Base-by-base conservation (phyloP, 2,113 vertebrate genomes). In the Eleginops maclovinus region DNA sequence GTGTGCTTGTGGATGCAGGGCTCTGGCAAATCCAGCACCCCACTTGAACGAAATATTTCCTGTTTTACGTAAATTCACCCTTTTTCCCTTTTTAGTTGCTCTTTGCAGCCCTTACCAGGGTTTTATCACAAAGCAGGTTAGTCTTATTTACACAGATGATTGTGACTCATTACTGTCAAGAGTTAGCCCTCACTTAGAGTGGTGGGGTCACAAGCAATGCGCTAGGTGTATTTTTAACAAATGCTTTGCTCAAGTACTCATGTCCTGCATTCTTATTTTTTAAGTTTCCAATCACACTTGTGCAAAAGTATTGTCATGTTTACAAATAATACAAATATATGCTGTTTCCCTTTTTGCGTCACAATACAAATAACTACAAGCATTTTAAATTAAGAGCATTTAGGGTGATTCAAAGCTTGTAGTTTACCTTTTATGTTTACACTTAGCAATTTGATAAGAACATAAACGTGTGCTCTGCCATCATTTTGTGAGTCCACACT, bases 111-210 rank as follows among this genome's bases (percentile, higher is more conserved):
- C 40, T 61, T 75, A 55, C 67, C 74, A 75, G 67, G 83, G 72
- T 87, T 83, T 90, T 86, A 87, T 91, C 85, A 88, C 69, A 81
- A 85, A 90, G 75, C 78, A 88, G 78, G 54, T 83, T 70, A 46
- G 64, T 77, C 24, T 41, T 56, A 17, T 74, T 62, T 50, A 46
- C 41, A 60, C 75, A 68, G 43, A 59, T 49, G 54, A 64, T 36
- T 13, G 46, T 41, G 60, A 44, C 36, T 9, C 2, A 2, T 49
- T 13, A 19, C 22, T 44, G 53, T 43, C 47, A 8, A 17, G 8
- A 65, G 28, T 56, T 19, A 19, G 47, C 40, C 26, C 50, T 61
- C 65, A 50, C 11, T 19, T 70, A 22, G 15, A 60, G 26, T 28
- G 60, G 28, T 66, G 21, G 28, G 26, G 2, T n/a, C 4, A 43